phyloP scores from a whole-genome alignment of 2,888 invertebrate species.

The Hyalella azteca region DNA sequence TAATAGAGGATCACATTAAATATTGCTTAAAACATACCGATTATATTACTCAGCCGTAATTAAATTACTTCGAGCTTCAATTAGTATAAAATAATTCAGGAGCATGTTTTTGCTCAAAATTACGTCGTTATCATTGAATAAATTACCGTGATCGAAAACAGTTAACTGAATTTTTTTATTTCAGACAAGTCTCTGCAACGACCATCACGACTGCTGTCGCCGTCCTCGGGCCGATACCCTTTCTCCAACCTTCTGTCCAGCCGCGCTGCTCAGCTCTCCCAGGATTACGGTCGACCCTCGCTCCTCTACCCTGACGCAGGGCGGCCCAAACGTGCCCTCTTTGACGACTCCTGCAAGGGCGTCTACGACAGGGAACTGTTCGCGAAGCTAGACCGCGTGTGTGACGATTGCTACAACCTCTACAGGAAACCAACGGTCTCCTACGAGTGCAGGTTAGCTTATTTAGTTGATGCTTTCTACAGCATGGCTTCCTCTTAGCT shows the following conservation, averaged over 20 bases:
- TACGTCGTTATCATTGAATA: no score
- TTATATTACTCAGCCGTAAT: no score
- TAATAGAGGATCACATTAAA: no score
- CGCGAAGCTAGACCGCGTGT: constrained; percentile 47
- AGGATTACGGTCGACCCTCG: neutral
- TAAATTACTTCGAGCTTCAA: no score
- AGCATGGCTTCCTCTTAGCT: no score
- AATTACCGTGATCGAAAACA: no score
- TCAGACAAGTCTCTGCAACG: constrained; percentile 27
- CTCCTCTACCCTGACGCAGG: neutral
- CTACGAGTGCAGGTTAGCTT: constrained; percentile 46
- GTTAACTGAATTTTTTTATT: neutral
- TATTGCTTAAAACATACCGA: no score
- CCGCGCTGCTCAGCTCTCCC: neutral
- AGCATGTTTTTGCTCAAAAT: no score
- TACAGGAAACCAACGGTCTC: constrained; percentile 51
- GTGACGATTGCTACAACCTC: constrained; percentile 57
- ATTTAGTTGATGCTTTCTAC: no score
- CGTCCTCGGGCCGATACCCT: constrained; percentile 19
- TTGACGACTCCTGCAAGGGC: constrained; percentile 48
- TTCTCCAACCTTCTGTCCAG: neutral
- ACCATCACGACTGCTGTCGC: neutral
- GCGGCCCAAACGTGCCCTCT: constrained; percentile 35
- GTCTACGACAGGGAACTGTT: constrained; percentile 46
- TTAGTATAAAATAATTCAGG: no score